Evolutionary conservation across 1,140 invertebrate genomes (phyloP), one percentile per base, ranked within the genome.

Genomic region (Eriocheir sinensis): DNA sequence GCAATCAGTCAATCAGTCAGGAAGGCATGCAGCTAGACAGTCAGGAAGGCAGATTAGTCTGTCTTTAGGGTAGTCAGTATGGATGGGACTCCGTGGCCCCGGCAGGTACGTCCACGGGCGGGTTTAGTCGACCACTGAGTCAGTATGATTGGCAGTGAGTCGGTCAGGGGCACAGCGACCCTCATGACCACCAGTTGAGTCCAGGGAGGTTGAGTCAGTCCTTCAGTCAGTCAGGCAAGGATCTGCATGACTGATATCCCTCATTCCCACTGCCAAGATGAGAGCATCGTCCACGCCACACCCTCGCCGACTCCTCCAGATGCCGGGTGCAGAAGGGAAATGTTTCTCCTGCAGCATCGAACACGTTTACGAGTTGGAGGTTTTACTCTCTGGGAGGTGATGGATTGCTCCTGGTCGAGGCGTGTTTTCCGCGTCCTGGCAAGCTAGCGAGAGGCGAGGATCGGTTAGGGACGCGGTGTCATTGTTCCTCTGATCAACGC

Each of bases 1-100:
- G n/a, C 60, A 72, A 72, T 72, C 60, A 72, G 60, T 72, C 60
- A 72, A 72, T 72, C 60, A n/a, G 60, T 72, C 60, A 72, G 27
- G 60, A 72, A 72, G 60, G 60, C 60, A 72, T 72, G 60, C 27
- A 21, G 60, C 3, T 8, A n/a, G 60, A 72, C 60, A 72, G 60
- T 72, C 60, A 72, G 60, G 27, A 72, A 72, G 60, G 60, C 60
- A 72, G 60, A 72, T 72, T 72, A 72, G 60, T 72, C 27, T 3
- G 21, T 72, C 21, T 72, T 72, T 72, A 72, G n/a, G 60, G 12
- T 72, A 72, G 60, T 72, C 60, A 72, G 27, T 27, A 72, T 72
- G 27, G 60, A n/a, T n/a, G n/a, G 60, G 60, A n/a, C 4, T n/a
- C 21, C 21, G 4, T n/a, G 60, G 60, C 60, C n/a, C n/a, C n/a